Evolutionary conservation across 1,140 invertebrate species (phyloP), one percentile per base, ranked within the genome.

Genomic region (Drosophila paulistorum): DNA sequence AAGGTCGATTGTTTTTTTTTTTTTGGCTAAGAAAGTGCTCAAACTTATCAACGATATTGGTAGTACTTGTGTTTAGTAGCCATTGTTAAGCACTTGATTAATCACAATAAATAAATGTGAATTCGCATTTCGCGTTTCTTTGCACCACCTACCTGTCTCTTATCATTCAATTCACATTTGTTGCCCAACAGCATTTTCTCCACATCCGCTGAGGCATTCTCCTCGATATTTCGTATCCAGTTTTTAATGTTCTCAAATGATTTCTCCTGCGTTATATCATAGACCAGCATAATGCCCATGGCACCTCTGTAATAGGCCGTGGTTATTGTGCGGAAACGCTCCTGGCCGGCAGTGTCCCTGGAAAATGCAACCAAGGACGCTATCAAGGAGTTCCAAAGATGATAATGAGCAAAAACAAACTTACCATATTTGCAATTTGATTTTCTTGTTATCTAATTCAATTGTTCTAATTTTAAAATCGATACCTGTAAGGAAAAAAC

Each of bases 381-480:
- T 10, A 37, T 37, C 2, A 39, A 11, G 13, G 4, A 39, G 11
- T 39, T 39, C 5, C 37, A n/a, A 11, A 0, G 11, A 39, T 39
- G 1, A 39, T 39, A 9, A 13, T 11, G 3, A 30, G 5, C 3
- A 4, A 39, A 71, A 30, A 39, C 65, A 61, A 9, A 78, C 68
- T 95, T 94, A 97, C 98, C 98, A 99, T 95, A 99, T 99, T 94
- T 99, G 98, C 90, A 99, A 93, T 94, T 99, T 99, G 70, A 99
- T 99, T 94, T 98, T 99, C 93, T 99, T 99, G 41, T 98, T 98
- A 93, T 98, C 97, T 87, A 99, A 94, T 93, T 99, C 98, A 92
- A 99, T 98, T 91, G 98, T 99, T 93, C 98, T 96, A 93, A 99
- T 99, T 94, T 99, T 99, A 94, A 99, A 99, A 93, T 99, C 98